Base-by-base conservation (phyloP, 1,140 invertebrate species). In the Eriocheir sinensis region DNA sequence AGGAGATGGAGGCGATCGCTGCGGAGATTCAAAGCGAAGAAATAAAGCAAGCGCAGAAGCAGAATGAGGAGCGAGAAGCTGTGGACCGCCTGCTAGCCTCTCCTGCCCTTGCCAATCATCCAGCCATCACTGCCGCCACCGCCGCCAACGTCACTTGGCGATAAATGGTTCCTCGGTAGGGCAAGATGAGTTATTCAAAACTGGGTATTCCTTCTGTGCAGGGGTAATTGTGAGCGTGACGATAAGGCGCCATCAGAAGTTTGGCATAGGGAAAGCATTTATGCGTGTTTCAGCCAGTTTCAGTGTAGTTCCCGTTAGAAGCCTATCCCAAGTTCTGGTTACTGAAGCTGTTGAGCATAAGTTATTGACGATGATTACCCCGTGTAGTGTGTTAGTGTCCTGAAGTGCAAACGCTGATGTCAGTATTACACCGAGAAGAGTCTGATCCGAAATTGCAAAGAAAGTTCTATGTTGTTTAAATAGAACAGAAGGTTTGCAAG, bases 1-100 rank as follows among this genome's bases (percentile, higher is more conserved):
- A 94, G 80, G 94, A 94, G 94, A 94, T 94, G 94, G 94, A 94
- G 53, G 94, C 94, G 41, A 94, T 94, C 81, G 94, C 89, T 38
- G 94, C 94, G 4, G 94, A 94, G 80, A 34, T 94, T 15, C 89
- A 94, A 48, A 91, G 92, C 27, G 94, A 94, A 3, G 80, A 86
- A 48, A 53, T 94, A 17, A 34, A 94, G 81, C 60, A 91, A 53
- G 40, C 21, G n/a, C 93, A 94, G 79, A 36, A 94, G 38, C 89
- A 94, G 89, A 40, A 53, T 8, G 94, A 94, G 79, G 94, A 94
- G 34, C 89, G 94, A 27, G 94, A 94, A 34, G 83, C 89, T 12
- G 90, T 91, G 21, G 94, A 94, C 81, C 80, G 89, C 12, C 81
- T 94, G 21, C 44, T 94, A 83, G 94, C 94, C 36, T 94, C 94